Conservation (phyloP, 1,140 invertebrate genomes). For the Trichonephila clavata region DNA sequence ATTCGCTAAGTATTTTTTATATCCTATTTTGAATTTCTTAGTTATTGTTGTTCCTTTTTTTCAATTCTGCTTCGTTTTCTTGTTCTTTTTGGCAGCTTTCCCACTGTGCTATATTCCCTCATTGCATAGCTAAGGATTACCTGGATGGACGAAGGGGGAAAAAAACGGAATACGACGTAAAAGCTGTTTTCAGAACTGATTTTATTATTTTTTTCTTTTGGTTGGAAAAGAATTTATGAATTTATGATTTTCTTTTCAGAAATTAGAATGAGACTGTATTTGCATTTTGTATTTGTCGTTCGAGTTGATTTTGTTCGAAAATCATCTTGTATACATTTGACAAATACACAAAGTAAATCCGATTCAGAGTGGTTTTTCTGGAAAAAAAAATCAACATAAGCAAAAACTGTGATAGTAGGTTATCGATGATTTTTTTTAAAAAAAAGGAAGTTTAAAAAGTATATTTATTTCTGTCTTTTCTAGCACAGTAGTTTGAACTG, state of each 20-base stretch:
- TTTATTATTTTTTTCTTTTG: not conserved
- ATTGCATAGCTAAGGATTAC: slow-evolving; percentile 57
- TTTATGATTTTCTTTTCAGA: slow-evolving; percentile 22
- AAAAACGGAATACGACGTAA: not conserved
- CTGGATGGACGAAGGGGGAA: slow-evolving; percentile 7
- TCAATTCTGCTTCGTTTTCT: slow-evolving; percentile 22
- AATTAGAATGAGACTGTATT: not conserved
- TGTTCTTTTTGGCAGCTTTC: slow-evolving; percentile 48
- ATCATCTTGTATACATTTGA: slow-evolving; percentile 37
- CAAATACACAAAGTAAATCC: too few relatives aligned
- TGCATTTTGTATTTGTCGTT: slow-evolving; percentile 35
- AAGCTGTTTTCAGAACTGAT: not conserved
- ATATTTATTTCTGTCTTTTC: too few relatives aligned
- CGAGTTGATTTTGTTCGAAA: not conserved
- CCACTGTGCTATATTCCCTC: slow-evolving; percentile 4
- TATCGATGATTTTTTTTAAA: too few relatives aligned
- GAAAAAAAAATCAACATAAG: too few relatives aligned
- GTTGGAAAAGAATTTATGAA: not conserved
- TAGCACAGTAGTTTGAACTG: too few relatives aligned
- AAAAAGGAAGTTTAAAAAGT: too few relatives aligned
- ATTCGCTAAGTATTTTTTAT: slow-evolving; percentile 63
- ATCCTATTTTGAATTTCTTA: slow-evolving; percentile 42
- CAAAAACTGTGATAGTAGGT: too few relatives aligned
- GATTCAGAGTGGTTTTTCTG: not conserved
- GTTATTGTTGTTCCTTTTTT: not conserved